phyloP scores from a whole-genome alignment of 2,113 vertebrate species.

The Larimichthys crocea region DNA sequence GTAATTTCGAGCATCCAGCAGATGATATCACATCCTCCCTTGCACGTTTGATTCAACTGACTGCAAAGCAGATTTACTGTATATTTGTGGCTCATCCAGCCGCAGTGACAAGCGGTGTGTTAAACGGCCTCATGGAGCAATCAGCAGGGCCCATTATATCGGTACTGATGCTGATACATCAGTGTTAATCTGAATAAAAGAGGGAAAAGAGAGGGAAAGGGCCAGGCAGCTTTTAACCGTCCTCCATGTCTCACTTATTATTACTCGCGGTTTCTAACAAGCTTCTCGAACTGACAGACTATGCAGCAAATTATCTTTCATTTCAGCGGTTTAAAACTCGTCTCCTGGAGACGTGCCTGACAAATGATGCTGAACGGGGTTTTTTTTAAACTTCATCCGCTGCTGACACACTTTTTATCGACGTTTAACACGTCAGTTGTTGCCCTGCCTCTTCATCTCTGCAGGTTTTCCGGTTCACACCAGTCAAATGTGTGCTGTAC shows the following conservation, averaged over 20 bases:
- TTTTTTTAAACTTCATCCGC: not conserved
- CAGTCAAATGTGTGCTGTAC: not conserved
- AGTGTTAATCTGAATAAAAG: conserved; percentile 30
- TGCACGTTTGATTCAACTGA: not conserved
- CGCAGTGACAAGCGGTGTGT: conserved; percentile 26
- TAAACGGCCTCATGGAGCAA: conserved; percentile 39
- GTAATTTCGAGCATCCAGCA: too few species aligned
- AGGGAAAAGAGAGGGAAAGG: conserved; percentile 7
- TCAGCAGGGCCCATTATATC: conserved; percentile 2
- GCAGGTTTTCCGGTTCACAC: not conserved
- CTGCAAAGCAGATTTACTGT: not conserved
- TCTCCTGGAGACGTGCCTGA: not conserved
- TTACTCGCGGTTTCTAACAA: conserved; percentile 15
- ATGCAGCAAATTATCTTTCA: not conserved
- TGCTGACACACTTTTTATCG: not conserved
- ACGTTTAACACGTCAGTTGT: not conserved
- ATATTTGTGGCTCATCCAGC: conserved; percentile 8
- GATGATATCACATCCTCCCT: too few species aligned
- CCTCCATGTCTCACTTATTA: conserved; percentile 13
- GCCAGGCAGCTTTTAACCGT: conserved; percentile 22
- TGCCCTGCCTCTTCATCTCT: not conserved
- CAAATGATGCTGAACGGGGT: not conserved
- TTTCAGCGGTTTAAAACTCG: not conserved
- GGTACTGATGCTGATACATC: conserved; percentile 27
- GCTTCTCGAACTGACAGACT: conserved; percentile 1